Base-by-base conservation (phyloP, 1,140 invertebrate genomes). In the Tetragnatha versicolor region DNA sequence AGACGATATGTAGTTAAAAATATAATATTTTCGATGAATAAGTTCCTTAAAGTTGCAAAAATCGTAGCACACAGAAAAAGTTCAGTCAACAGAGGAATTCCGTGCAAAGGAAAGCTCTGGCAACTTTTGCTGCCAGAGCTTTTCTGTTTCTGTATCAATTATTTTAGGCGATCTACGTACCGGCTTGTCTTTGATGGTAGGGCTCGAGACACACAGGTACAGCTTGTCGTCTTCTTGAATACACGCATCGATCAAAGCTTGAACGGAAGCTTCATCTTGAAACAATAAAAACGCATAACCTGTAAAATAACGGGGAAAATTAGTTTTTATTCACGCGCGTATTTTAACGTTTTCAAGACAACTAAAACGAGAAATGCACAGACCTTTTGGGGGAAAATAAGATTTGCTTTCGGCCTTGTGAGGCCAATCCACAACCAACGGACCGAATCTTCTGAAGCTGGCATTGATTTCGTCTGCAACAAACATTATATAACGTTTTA, bases 321-420 rank as follows among this genome's bases (percentile, higher is more conserved):
- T 45, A 33, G 37, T 22, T n/a, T 60, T 42, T 7, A 29, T 3
- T 20, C 42, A 33, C 6, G 27, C 53, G 29, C 5, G 31, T 2
- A n/a, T 3, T 49, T 20, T 3, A 47, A 60, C 5, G 29, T 60
- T 73, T 58, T 58, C 10, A 12, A 33, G 14, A n/a, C 3, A 17
- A 33, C 17, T 66, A 12, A 47, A 20, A 29, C 9, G 22, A 31
- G 12, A 0, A 20, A 10, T n/a, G 22, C 5, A 55, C 14, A 63
- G 1, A 81, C 82, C 82, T 89, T 99, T 99, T 45, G 97, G 97
- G 83, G 97, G 97, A 88, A 99, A 99, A 86, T 98, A 98, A 31
- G 96, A 98, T 89, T 98, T 99, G 87, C 95, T 98, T 87, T 99
- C 97, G 51, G 97, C 96, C 89, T 99, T 99, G 87, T 99, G 97